phyloP scores from a whole-genome alignment of 2,113 vertebrate genomes.

The Jacana jacana region DNA sequence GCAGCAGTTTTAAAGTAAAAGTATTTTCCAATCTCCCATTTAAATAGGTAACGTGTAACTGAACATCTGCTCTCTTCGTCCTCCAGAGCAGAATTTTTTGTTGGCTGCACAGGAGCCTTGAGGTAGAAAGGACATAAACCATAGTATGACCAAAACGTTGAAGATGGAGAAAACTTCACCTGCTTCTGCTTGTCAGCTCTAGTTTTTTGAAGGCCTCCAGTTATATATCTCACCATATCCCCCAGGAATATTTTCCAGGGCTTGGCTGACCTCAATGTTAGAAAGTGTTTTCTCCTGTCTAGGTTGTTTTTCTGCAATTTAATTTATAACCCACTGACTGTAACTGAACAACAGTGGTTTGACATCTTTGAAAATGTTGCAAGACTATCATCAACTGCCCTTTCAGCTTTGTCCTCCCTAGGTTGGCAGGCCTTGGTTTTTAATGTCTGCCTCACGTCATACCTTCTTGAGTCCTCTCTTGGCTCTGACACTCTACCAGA shows the following conservation, averaged over 20 bases:
- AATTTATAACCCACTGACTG: not conserved
- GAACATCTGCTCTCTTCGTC: not conserved
- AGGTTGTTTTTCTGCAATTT: not conserved
- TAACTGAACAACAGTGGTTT: not conserved
- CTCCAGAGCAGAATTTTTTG: not conserved
- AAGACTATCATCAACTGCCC: rapidly evolving
- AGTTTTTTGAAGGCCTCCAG: not conserved
- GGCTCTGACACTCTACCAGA: not conserved
- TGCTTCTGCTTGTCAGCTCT: not conserved
- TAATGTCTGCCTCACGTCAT: not conserved
- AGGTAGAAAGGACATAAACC: not conserved
- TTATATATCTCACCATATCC: not conserved
- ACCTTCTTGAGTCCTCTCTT: not conserved
- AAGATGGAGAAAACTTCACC: not conserved
- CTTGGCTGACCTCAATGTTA: not conserved
- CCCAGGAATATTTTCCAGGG: not conserved
- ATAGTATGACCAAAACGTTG: not conserved
- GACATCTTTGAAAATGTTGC: not conserved
- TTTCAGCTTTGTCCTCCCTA: not conserved
- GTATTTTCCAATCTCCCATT: not conserved
- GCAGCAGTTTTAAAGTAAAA: not conserved
- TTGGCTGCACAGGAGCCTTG: not conserved
- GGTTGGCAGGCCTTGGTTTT: not conserved
- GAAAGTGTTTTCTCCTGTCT: not conserved
- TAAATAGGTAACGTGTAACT: not conserved